These are phyloP conservation scores for Ichneumoninae sp. DNA, from an alignment of 2,888 invertebrate species.

Conservation along the genomic window DNA sequence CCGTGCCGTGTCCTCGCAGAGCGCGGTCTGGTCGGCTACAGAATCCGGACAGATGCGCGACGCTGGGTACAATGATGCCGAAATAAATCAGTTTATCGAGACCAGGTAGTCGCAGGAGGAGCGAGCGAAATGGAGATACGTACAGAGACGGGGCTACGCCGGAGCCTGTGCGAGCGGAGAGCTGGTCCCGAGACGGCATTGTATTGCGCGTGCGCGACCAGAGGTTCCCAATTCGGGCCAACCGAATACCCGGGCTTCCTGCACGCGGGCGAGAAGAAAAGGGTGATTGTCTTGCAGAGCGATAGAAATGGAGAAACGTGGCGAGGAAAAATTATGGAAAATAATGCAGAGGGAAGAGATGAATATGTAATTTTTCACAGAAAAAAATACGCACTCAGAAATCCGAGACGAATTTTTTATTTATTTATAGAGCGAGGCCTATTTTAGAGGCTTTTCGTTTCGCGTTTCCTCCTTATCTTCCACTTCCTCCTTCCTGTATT, in stretches of 20 bases:
- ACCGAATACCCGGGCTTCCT: background rate
- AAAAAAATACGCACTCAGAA: conserved; percentile 35
- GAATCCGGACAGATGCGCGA: conserved; percentile 81
- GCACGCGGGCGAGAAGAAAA: conserved; percentile 26
- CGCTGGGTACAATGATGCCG: conserved; percentile 79
- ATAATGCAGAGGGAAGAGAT: background rate
- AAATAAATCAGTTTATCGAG: conserved; percentile 84
- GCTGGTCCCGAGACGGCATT: conserved; percentile 78
- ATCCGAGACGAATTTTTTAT: conserved; percentile 45
- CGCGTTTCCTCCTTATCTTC: conserved; percentile 48
- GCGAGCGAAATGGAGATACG: conserved; percentile 27
- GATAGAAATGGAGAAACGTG: background rate
- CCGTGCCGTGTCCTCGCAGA: conserved; percentile 22
- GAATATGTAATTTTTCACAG: background rate
- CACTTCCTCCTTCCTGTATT: conserved; percentile 3
- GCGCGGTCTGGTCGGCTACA: conserved; percentile 50
- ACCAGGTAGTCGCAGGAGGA: conserved; percentile 59
- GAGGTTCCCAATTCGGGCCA: conserved; percentile 78
- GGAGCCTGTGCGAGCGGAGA: conserved; percentile 72
- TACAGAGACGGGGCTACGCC: conserved; percentile 51
- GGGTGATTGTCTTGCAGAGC: background rate
- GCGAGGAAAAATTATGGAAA: conserved; percentile 10
- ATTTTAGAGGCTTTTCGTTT: conserved; percentile 54
- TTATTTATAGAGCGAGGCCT: conserved; percentile 70
- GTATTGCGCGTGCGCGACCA: conserved; percentile 75